Evolutionary conservation across 2,888 invertebrate species (phyloP).

Genomic region (Andrena minutula): DNA sequence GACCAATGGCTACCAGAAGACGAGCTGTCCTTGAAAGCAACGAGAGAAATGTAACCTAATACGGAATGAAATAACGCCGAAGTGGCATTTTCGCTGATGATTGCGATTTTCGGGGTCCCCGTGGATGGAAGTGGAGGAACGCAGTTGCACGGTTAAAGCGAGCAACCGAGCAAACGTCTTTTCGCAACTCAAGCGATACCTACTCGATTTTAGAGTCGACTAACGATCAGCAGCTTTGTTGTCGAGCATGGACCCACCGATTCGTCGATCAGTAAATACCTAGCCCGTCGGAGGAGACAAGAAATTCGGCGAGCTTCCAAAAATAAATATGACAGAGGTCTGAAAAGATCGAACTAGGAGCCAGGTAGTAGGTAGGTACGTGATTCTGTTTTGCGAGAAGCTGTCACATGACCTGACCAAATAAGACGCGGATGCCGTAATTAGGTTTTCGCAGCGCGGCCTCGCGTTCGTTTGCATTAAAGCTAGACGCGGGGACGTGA

Average conservation of each 20-base stretch:
- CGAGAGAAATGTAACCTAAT: background rate
- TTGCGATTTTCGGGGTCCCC: background rate
- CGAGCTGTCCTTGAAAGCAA: background rate
- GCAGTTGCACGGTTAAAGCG: background rate
- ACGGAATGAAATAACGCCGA: background rate
- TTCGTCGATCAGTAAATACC: background rate
- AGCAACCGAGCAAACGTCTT: no score
- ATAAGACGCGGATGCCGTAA: background rate
- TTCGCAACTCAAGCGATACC: no score
- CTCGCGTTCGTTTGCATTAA: background rate
- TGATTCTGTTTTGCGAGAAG: background rate
- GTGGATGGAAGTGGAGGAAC: background rate
- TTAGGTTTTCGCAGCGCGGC: slow-evolving; percentile 5
- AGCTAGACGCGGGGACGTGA: background rate
- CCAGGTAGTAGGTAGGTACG: background rate
- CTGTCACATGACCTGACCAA: background rate
- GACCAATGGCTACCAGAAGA: slow-evolving; percentile 13
- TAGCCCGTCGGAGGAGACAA: background rate
- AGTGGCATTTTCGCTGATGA: background rate
- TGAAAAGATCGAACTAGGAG: background rate
- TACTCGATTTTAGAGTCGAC: no score
- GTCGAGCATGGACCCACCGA: background rate
- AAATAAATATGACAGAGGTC: slow-evolving; percentile 13
- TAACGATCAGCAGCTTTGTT: background rate
- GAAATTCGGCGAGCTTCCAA: background rate